Conservation (phyloP, 2,888 invertebrate genomes). For the Malthinus flaveolus region DNA sequence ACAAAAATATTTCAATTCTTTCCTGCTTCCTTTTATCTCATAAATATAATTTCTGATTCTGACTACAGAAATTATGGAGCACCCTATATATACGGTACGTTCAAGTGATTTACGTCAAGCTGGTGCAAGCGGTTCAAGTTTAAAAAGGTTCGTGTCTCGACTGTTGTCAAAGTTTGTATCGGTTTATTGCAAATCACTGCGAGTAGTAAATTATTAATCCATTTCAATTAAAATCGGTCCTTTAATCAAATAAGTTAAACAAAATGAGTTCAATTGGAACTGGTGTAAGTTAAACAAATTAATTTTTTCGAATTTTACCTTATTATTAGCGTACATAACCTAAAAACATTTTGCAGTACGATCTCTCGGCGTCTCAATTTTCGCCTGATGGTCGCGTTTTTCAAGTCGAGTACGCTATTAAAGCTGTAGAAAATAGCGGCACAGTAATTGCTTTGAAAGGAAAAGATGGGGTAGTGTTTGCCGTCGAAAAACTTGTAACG, state of each 20-base stretch:
- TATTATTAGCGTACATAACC: background rate
- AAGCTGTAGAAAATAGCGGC: conserved; percentile 90
- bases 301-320: background rate
- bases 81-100: no score
- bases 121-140: no score
- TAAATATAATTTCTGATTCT: no score
- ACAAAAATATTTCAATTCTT: no score
- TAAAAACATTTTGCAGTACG: conserved; percentile 74
- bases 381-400: conserved; percentile 99
- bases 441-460: conserved; percentile 94
- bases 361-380: conserved; percentile 99
- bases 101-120: no score
- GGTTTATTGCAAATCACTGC: conserved; percentile 40
- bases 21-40: no score
- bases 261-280: conserved; percentile 95
- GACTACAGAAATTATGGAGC: no score
- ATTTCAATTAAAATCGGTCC: conserved; percentile 2
- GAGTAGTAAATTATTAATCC: conserved; percentile 16
- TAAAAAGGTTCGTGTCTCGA: conserved; percentile 4
- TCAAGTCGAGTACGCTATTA: conserved; percentile 99
- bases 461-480: conserved; percentile 95
- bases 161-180: background rate
- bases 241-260: background rate
- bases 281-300: conserved; percentile 70
- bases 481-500: conserved; percentile 94